Percentiles rank a stretch among this genome's conserved stretches.
These are phyloP conservation scores for Pipistrellus pipistrellus DNA, from an alignment of 2,797 vertebrate species.

Conservation along the genomic window DNA sequence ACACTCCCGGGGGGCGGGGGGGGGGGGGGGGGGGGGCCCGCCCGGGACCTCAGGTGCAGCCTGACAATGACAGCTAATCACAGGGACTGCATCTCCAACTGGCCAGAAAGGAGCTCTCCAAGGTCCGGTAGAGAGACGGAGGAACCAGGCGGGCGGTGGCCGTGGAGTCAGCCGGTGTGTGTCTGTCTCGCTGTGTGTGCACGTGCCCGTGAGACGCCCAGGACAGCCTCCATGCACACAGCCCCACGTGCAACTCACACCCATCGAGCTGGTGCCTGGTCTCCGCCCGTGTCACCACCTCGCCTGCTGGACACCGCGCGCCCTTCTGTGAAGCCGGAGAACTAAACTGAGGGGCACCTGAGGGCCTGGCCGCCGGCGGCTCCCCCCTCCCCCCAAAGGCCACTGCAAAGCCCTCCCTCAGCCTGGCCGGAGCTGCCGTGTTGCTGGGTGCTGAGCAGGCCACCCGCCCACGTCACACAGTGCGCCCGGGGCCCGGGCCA, in stretches of 20 bases:
- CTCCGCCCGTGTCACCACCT: neutral
- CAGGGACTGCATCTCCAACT: neutral
- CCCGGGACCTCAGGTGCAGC: neutral
- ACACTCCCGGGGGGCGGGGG: rapidly evolving
- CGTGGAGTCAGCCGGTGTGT: neutral
- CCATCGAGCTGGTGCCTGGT: neutral
- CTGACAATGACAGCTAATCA: neutral
- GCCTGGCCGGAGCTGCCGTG: neutral
- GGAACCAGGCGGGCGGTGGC: neutral
- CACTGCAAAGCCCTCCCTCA: neutral
- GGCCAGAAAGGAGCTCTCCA: neutral
- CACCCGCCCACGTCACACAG: neutral
- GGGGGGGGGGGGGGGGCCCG: rapidly evolving
- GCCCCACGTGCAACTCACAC: neutral
- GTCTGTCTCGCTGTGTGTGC: neutral
- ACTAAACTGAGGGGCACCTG: neutral
- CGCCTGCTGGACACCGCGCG: neutral
- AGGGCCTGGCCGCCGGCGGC: too few species aligned
- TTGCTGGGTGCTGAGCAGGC: neutral
- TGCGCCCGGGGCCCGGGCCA: neutral
- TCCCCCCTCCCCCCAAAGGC: neutral
- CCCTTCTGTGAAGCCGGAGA: neutral
- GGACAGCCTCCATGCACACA: neutral
- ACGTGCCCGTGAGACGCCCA: too few species aligned
- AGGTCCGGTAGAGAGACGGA: neutral